Evolutionary conservation across 2,888 invertebrate species (phyloP).

Genomic region (Lepidonotus clava): DNA sequence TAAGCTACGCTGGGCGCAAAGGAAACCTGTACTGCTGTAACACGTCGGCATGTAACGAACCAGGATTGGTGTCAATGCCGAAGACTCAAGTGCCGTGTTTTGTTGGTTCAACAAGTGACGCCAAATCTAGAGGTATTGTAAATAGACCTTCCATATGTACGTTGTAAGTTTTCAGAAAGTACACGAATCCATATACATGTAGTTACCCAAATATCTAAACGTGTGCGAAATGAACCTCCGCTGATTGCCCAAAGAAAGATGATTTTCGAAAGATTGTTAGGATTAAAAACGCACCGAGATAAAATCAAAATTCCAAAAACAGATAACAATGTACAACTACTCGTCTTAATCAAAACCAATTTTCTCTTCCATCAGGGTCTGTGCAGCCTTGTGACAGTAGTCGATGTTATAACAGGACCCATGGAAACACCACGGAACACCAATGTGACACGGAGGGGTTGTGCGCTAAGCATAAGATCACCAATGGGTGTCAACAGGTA

Average conservation of each 20-base stretch:
- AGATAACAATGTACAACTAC: not conserved
- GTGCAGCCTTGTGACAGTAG: not conserved
- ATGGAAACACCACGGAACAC: not conserved
- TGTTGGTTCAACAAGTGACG: not conserved
- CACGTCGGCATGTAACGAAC: slow-evolving; percentile 1
- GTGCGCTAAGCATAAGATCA: not conserved
- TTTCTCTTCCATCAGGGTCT: not conserved
- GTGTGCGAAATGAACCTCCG: no score
- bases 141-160: not conserved
- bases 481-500: not conserved
- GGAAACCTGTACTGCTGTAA: not conserved
- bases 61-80: not conserved
- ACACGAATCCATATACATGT: no score
- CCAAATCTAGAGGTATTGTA: not conserved
- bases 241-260: no score
- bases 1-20: not conserved
- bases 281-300: no score
- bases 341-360: not conserved
- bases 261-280: no score
- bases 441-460: not conserved
- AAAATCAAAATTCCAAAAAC: no score
- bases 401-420: not conserved
- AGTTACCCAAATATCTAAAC: no score
- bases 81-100: not conserved
- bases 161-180: not conserved